Base-by-base conservation (phyloP, 2,888 invertebrate species). In the Papilio gigon region DNA sequence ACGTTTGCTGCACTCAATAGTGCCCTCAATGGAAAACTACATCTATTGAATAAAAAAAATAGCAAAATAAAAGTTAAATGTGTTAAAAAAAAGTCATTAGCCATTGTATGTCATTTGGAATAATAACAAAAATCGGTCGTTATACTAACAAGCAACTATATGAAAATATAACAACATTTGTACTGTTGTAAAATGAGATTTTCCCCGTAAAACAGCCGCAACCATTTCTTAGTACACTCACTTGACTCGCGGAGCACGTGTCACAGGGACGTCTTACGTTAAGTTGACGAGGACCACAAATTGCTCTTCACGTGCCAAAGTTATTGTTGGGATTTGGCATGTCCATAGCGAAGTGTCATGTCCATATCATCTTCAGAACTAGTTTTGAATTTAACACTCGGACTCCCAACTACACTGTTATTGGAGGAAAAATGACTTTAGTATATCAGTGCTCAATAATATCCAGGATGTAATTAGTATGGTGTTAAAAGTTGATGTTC, bases 261-360 rank as follows among this genome's bases (percentile, higher is more conserved):
- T 81, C 81, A 80, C 75, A 72, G 74, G 72, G 77, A 72, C 74
- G 68, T 77, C 77, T 80, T 83, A 83, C 79, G 78, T 79, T 71
- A 68, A 75, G 74, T 76, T 79, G 81, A 80, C 80, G 80, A 81
- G 79, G 76, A 74, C 76, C 77, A 11, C 78, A 76, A 78, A 85
- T 84, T 83, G 78, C 80, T 76, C 75, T 73, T 72, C 76, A 75
- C 77, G 77, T 78, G 65, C 66, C 75, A 70, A 71, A 73, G 78
- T 82, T 84, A 86, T 85, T 85, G 86, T 85, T 77, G 80, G 82
- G 85, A 84, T 86, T 86, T 84, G 78, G 78, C 78, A 79, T 59
- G 50, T 40, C 37, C 58, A 64, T 63, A 35, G 22, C 60, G 12
- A 5, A 37, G 47, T 59, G 42, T 64, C 27, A 64, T 64, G 63